phyloP scores from a whole-genome alignment of 2,113 vertebrate genomes.

The Australoheros scitulus region DNA sequence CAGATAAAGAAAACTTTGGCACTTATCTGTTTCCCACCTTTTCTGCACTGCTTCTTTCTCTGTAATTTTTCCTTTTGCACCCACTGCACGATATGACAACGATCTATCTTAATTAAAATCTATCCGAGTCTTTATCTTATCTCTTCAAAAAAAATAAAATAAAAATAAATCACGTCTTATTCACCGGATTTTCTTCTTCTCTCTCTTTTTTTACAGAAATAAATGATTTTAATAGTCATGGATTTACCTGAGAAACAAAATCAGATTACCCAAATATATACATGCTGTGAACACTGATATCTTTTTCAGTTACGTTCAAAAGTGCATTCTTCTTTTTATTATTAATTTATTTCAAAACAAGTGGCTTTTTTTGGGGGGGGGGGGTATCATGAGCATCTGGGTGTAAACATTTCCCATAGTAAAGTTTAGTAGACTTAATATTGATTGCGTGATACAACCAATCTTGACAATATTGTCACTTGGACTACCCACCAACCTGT shows the following conservation, averaged over 20 bases:
- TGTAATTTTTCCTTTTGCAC: constrained; percentile 16
- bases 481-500: constrained; percentile 65
- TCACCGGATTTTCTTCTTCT: neutral
- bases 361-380: neutral
- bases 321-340: neutral
- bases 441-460: neutral
- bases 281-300: neutral
- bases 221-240: no score
- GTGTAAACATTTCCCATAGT: neutral
- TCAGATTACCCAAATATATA: neutral
- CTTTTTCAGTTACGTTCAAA: neutral
- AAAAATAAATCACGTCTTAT: constrained; percentile 30
- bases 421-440: neutral
- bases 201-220: no score
- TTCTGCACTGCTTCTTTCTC: neutral
- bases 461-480: neutral
- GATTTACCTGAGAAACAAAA: neutral
- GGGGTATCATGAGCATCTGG: neutral
- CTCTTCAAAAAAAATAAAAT: constrained; percentile 13
- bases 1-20: no score
- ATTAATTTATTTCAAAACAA: neutral
- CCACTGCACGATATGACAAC: constrained; percentile 2
- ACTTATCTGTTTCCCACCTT: neutral
- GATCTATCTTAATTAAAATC: constrained; percentile 70
- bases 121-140: constrained; percentile 45